These are phyloP conservation scores for Cuculus canorus DNA, from an alignment of 2,797 vertebrate species.

Conservation along the genomic window DNA sequence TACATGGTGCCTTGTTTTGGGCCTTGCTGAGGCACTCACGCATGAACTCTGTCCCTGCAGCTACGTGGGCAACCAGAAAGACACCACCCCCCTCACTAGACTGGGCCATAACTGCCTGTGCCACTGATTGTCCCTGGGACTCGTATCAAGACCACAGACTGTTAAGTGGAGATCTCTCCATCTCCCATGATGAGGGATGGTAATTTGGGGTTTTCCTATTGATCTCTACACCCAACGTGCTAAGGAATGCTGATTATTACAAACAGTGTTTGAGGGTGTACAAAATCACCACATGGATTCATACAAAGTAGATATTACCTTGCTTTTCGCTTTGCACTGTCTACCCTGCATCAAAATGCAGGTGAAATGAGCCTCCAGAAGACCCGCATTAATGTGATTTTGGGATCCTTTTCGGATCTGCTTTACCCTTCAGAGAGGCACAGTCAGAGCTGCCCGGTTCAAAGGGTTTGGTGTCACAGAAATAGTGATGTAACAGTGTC, in stretches of 20 bases:
- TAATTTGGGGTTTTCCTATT: neutral
- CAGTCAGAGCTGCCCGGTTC: neutral
- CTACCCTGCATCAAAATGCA: neutral
- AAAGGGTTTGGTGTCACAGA: neutral
- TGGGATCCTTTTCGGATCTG: neutral
- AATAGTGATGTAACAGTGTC: neutral
- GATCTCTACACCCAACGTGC: accelerated
- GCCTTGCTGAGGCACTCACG: neutral
- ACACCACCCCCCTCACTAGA: neutral
- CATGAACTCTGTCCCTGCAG: neutral
- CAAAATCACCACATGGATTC: neutral
- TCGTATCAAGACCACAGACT: neutral
- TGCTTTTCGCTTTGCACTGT: neutral
- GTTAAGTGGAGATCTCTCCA: neutral
- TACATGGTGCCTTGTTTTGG: neutral
- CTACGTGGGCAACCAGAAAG: neutral
- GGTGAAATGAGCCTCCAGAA: neutral
- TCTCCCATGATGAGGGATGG: accelerated
- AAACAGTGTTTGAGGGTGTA: neutral
- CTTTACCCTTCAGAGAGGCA: neutral
- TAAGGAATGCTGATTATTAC: neutral
- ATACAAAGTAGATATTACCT: neutral
- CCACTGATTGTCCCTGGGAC: too few relatives aligned
- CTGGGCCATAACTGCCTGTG: neutral
- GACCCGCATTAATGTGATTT: neutral